phyloP scores from a whole-genome alignment of 2,888 invertebrate genomes.

The Panorpa germanica region DNA sequence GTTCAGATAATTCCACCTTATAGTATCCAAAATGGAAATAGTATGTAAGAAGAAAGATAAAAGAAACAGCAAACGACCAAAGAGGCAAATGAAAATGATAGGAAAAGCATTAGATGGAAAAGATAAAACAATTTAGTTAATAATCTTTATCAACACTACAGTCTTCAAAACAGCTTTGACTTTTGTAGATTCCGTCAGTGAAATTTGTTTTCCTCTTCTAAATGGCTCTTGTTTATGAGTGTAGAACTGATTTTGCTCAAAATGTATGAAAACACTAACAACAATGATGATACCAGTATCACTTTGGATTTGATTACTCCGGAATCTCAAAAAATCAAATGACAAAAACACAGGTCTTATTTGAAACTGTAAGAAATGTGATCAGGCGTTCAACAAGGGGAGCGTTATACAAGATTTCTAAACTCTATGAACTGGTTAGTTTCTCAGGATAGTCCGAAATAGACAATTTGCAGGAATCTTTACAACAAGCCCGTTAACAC shows the following conservation, averaged over 20 bases:
- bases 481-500: slow-evolving; percentile 74
- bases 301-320: too few relatives aligned
- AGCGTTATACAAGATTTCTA: slow-evolving; percentile 39
- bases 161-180: slow-evolving; percentile 83
- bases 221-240: slow-evolving; percentile 27
- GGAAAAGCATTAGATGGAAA: too few relatives aligned
- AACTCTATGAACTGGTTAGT: slow-evolving; percentile 73
- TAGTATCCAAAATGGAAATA: too few relatives aligned
- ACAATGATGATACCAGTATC: too few relatives aligned
- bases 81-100: too few relatives aligned
- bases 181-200: slow-evolving; percentile 77
- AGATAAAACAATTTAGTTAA: too few relatives aligned
- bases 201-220: slow-evolving; percentile 72
- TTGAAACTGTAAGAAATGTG: slow-evolving; percentile 55
- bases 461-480: slow-evolving; percentile 58
- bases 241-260: slow-evolving; percentile 32
- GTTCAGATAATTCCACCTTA: too few relatives aligned
- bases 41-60: too few relatives aligned
- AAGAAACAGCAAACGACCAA: too few relatives aligned
- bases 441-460: slow-evolving; percentile 66
- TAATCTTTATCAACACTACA: too few relatives aligned
- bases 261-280: slow-evolving; percentile 51
- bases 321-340: slow-evolving; percentile 37
- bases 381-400: slow-evolving; percentile 43
- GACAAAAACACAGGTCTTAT: slow-evolving; percentile 44